phyloP scores from a whole-genome alignment of 2,113 vertebrate species.

The Rhegmatorhina hoffmannsi region DNA sequence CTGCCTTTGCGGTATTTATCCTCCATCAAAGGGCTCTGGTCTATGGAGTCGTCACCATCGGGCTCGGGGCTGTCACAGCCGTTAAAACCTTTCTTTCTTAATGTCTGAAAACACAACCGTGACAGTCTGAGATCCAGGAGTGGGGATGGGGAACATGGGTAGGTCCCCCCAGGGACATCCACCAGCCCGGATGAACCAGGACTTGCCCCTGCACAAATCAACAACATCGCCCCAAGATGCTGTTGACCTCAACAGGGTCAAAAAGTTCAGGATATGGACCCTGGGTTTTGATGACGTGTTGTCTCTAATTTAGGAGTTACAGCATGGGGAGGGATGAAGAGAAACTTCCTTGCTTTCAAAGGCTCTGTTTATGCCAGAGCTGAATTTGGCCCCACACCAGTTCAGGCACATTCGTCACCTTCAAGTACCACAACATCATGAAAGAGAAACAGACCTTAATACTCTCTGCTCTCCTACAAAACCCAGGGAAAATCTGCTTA shows the following conservation, averaged over 20 bases:
- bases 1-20: slow-evolving; percentile 95
- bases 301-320: background rate
- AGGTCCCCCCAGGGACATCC: background rate
- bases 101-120: slow-evolving; percentile 86
- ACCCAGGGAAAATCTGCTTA: background rate
- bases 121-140: slow-evolving; percentile 21
- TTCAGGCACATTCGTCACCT: background rate
- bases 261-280: background rate
- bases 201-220: rapidly evolving
- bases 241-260: rapidly evolving
- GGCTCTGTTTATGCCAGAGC: background rate
- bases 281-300: background rate
- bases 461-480: background rate
- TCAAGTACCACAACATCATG: background rate
- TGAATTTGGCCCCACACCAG: background rate
- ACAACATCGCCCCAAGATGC: rapidly evolving
- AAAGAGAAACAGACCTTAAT: background rate
- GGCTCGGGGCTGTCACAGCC: slow-evolving; percentile 98
- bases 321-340: background rate
- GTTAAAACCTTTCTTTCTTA: slow-evolving; percentile 99
- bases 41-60: slow-evolving; percentile 96
- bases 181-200: rapidly evolving
- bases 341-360: background rate
- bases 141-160: background rate
- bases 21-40: slow-evolving; percentile 95